A percentile compares a stretch with the other conserved stretches of the same genome.
These are phyloP conservation scores for Troides oblongomaculatus DNA, from an alignment of 2,888 invertebrate species.

Conservation along the genomic window DNA sequence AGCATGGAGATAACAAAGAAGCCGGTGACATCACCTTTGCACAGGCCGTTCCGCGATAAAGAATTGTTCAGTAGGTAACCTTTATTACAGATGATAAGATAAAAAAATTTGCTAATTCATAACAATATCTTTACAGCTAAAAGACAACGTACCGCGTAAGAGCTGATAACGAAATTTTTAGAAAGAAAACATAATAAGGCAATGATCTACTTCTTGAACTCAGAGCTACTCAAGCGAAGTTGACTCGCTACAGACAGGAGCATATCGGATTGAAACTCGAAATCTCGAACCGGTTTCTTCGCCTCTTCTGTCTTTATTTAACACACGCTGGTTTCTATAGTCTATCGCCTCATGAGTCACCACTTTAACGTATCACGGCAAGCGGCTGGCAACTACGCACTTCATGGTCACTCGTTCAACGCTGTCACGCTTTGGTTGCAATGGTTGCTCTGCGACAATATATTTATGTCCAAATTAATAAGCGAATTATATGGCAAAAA, in stretches of 20 bases:
- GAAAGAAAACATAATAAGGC: conserved; percentile 44
- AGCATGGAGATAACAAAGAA: conserved; percentile 68
- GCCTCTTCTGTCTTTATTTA: conserved; percentile 60
- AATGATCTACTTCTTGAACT: conserved; percentile 53
- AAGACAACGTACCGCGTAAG: conserved; percentile 17
- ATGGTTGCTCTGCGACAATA: conserved; percentile 72
- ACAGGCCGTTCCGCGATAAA: conserved; percentile 65
- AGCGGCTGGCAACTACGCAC: conserved; percentile 67
- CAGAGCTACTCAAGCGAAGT: conserved; percentile 65
- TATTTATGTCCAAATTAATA: conserved; percentile 69
- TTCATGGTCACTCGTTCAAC: conserved; percentile 77
- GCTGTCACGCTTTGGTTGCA: conserved; percentile 75
- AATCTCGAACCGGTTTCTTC: conserved; percentile 76
- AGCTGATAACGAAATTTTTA: conserved; percentile 33
- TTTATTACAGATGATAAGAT: conserved; percentile 47
- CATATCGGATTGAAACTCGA: conserved; percentile 79
- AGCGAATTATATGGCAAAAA: conserved; percentile 56
- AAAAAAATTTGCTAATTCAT: conserved; percentile 52
- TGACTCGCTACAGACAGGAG: conserved; percentile 73
- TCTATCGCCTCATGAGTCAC: conserved; percentile 73
- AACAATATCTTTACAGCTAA: conserved; percentile 35
- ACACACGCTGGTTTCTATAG: conserved; percentile 49
- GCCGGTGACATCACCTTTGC: conserved; percentile 68
- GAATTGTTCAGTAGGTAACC: conserved; percentile 69
- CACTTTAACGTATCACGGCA: conserved; percentile 72